Conservation (phyloP, 2,888 invertebrate species). For the Tortrix viridana region DNA sequence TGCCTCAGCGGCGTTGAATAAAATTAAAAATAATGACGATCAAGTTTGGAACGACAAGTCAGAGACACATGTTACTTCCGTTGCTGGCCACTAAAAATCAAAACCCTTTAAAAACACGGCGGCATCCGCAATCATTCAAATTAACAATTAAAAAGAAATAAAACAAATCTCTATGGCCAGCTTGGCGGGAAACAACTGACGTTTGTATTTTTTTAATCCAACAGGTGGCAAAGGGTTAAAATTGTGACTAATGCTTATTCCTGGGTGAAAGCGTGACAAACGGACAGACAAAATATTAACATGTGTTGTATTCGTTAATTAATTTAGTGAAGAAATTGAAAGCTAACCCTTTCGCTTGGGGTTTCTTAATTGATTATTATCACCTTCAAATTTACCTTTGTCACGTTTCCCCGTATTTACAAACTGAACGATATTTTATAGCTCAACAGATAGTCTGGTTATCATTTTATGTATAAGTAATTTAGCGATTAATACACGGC, state of each 20-base stretch:
- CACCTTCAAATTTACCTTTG: background rate
- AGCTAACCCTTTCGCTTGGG: slow-evolving; percentile 61
- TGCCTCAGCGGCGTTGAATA: slow-evolving; percentile 50
- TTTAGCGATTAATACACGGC: too few relatives aligned
- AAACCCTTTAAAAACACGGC: slow-evolving; percentile 64
- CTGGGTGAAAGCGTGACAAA: slow-evolving; percentile 79
- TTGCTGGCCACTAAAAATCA: slow-evolving; percentile 69
- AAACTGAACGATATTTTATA: too few relatives aligned
- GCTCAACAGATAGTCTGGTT: too few relatives aligned
- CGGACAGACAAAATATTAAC: slow-evolving; percentile 64
- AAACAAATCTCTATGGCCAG: slow-evolving; percentile 78
- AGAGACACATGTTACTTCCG: slow-evolving; percentile 80
- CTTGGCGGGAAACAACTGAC: slow-evolving; percentile 77
- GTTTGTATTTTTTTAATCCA: slow-evolving; percentile 58
- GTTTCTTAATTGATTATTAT: slow-evolving; percentile 45
- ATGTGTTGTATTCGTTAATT: slow-evolving; percentile 79
- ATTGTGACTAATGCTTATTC: slow-evolving; percentile 62
- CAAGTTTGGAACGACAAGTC: slow-evolving; percentile 47
- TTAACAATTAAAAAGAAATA: slow-evolving; percentile 83
- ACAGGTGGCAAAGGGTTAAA: slow-evolving; percentile 75
- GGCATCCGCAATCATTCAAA: slow-evolving; percentile 59
- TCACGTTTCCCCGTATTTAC: background rate
- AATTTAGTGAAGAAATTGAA: slow-evolving; percentile 79
- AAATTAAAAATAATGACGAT: slow-evolving; percentile 78
- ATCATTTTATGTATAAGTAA: too few relatives aligned